Evolutionary conservation across 2,797 vertebrate species (phyloP), one percentile per base, ranked within the genome.

Genomic region (Pseudomugil gertrudae): DNA sequence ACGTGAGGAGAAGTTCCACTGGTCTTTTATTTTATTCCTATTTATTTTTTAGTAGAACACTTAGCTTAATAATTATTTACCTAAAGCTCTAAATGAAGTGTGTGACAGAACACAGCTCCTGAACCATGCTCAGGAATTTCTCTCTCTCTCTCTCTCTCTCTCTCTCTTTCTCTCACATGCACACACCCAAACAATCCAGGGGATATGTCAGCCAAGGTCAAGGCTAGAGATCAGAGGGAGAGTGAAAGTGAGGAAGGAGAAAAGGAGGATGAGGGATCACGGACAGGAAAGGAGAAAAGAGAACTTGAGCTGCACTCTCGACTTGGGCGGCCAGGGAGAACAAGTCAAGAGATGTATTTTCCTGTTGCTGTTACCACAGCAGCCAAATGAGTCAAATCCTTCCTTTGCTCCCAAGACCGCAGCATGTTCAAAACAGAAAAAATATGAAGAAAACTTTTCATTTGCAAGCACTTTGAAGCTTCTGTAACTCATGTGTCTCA

Each of bases 321-420:
- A 74, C 63, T 82, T 89, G 83, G 85, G 87, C 87, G 87, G 83
- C 76, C 76, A 43, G 19, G 50, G 62, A 83, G 76, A 88, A 88
- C 87, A 84, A 91, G 89, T 84, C 76, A 80, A 82, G 78, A 87
- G 85, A 90, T 89, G 74, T 81, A 90, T 91, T 86, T 89, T 85
- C 85, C 87, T 89, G 88, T 81, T 76, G 77, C 77, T 72, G 77
- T 84, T 81, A 64, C 79, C 85, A 86, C 72, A 72, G 69, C 30
- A 74, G 87, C 87, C 89, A 89, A 89, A 73, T 68, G 79, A 30
- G 57, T 87, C 78, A 79, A 74, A 69, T 11, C 70, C 75, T 87
- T 80, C 78, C 77, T 35, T 30, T 72, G 72, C 77, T 84, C 80
- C 76, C 80, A 56, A 62, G 81, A 87, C 87, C 74, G 3, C 80